A percentile compares a stretch with the other conserved stretches of the same genome.
Evolutionary conservation across 2,888 invertebrate species (phyloP).

Genomic region (Cataglyphis rosenhaueri): DNA sequence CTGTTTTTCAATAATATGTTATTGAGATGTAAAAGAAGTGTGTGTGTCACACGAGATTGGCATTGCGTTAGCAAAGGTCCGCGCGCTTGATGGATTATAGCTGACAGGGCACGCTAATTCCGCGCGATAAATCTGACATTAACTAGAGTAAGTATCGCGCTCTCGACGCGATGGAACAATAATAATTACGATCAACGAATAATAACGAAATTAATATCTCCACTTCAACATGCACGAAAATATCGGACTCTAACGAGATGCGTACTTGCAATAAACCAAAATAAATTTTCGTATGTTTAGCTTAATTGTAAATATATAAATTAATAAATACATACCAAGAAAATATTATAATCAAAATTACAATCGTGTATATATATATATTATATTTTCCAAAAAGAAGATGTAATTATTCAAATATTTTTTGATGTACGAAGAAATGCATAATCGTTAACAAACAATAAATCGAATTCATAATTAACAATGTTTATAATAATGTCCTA

Average conservation of each 20-base stretch:
- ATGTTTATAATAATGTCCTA: too few species aligned
- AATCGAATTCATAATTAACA: too few species aligned
- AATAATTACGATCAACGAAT: slow-evolving; percentile 60
- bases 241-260: neutral
- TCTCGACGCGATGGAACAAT: slow-evolving; percentile 53
- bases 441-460: too few species aligned
- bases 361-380: too few species aligned
- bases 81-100: slow-evolving; percentile 64
- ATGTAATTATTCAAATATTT: too few species aligned
- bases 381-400: too few species aligned
- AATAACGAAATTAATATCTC: slow-evolving; percentile 63
- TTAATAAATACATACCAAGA: neutral
- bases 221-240: slow-evolving; percentile 43
- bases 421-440: too few species aligned
- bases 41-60: slow-evolving; percentile 32
- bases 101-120: slow-evolving; percentile 67
- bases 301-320: neutral
- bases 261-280: neutral
- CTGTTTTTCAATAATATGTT: neutral
- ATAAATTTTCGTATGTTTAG: neutral
- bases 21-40: slow-evolving; percentile 40
- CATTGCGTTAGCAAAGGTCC: slow-evolving; percentile 22
- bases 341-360: neutral
- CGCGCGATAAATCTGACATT: slow-evolving; percentile 68
- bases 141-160: slow-evolving; percentile 63